These are phyloP conservation scores for Synergus umbraculus DNA, from an alignment of 2,888 invertebrate species.

Conservation along the genomic window DNA sequence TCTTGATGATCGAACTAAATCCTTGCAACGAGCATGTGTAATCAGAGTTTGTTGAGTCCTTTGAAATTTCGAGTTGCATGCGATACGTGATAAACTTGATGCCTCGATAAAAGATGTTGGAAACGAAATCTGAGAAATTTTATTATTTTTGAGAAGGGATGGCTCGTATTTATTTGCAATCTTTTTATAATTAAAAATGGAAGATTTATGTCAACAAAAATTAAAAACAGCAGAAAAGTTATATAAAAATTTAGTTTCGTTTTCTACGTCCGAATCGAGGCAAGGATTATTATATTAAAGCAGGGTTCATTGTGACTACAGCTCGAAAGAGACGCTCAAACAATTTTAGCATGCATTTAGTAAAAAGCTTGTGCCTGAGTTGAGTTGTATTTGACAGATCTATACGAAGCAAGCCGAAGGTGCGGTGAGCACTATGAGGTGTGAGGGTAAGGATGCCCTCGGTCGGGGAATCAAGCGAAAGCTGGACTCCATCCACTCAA, in stretches of 20 bases:
- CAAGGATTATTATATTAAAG: slow-evolving; percentile 32
- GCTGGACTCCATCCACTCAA: slow-evolving; percentile 77
- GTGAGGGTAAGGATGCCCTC: slow-evolving; percentile 74
- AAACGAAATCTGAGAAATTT: neutral
- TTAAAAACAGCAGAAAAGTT: neutral
- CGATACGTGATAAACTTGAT: slow-evolving; percentile 25
- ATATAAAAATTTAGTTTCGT: slow-evolving; percentile 11
- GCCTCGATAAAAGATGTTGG: neutral
- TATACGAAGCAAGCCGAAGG: slow-evolving; percentile 77
- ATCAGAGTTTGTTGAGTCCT: slow-evolving; percentile 45
- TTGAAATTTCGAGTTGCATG: slow-evolving; percentile 37
- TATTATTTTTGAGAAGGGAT: neutral
- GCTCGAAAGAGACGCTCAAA: slow-evolving; percentile 47
- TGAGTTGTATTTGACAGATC: slow-evolving; percentile 77
- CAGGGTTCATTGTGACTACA: slow-evolving; percentile 28
- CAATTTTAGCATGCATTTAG: slow-evolving; percentile 69
- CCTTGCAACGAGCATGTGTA: slow-evolving; percentile 68
- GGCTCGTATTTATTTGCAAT: neutral
- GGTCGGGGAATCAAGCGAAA: slow-evolving; percentile 77
- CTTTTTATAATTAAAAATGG: no score
- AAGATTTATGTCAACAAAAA: no score
- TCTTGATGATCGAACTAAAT: slow-evolving; percentile 52
- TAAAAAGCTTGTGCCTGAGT: slow-evolving; percentile 74
- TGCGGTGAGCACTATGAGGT: slow-evolving; percentile 76
- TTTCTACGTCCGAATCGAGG: slow-evolving; percentile 8